Conservation (phyloP, 2,113 vertebrate genomes). For the Coturnix japonica region DNA sequence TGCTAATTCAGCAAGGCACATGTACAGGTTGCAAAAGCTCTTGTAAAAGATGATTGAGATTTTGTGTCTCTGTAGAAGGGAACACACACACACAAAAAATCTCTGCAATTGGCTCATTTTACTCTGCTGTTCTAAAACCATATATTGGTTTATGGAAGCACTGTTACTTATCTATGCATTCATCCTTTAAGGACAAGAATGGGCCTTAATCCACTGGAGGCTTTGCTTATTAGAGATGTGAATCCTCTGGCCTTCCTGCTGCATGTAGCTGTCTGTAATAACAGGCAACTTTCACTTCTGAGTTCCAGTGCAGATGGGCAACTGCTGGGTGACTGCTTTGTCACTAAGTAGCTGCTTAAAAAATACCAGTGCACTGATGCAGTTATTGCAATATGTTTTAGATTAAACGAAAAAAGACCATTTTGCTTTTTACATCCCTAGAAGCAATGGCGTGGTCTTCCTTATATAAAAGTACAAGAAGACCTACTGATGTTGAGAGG, state of each 20-base stretch:
- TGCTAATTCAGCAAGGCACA: conserved; percentile 72
- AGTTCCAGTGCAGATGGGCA: conserved; percentile 2
- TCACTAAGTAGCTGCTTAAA: conserved; percentile 22
- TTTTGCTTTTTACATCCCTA: conserved; percentile 24
- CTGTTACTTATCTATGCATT: conserved; percentile 60
- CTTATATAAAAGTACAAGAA: neutral
- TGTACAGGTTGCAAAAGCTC: conserved; percentile 73
- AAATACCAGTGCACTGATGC: neutral
- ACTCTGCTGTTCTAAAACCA: conserved; percentile 62
- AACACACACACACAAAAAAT: conserved; percentile 55
- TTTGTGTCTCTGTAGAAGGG: conserved; percentile 76
- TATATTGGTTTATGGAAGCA: conserved; percentile 66
- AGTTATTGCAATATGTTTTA: conserved; percentile 28
- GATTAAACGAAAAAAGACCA: conserved; percentile 14
- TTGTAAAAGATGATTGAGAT: conserved; percentile 72
- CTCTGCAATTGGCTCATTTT: conserved; percentile 55
- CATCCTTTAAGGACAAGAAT: conserved; percentile 73
- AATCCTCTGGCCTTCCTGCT: conserved; percentile 47
- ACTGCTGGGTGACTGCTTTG: neutral
- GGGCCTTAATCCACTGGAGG: conserved; percentile 47
- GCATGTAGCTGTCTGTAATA: neutral
- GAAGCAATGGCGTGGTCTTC: conserved; percentile 21
- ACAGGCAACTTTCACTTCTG: neutral
- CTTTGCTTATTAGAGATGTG: conserved; percentile 40
- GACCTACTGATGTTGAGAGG: neutral